phyloP scores from a whole-genome alignment of 2,797 vertebrate species.

The Perodicticus potto region DNA sequence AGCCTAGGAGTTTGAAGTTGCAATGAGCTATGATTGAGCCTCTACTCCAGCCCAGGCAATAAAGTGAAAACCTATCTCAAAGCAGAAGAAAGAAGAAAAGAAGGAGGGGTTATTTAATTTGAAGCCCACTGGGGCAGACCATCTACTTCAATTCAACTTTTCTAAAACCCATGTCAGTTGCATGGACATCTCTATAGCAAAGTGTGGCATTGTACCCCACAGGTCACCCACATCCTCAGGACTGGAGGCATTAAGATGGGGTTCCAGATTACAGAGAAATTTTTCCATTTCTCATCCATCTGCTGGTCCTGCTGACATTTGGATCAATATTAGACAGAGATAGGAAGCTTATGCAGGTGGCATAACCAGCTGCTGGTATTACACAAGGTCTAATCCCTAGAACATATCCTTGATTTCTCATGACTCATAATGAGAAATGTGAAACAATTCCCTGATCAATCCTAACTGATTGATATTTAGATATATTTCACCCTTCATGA shows the following conservation, averaged over 20 bases:
- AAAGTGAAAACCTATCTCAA: neutral
- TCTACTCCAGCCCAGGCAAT: neutral
- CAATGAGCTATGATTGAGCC: neutral
- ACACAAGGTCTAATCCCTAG: neutral
- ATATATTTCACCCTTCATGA: neutral
- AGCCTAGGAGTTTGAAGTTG: neutral
- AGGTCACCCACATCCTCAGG: neutral
- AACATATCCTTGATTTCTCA: neutral
- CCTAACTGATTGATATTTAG: neutral
- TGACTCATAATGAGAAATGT: neutral
- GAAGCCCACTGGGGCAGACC: neutral
- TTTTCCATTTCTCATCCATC: neutral
- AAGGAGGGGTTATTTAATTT: neutral
- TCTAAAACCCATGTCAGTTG: neutral
- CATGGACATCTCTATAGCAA: neutral
- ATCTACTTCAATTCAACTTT: neutral
- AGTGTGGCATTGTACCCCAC: neutral
- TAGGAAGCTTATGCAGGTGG: neutral
- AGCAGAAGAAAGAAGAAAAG: too few species aligned
- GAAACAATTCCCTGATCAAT: neutral
- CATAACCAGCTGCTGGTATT: neutral
- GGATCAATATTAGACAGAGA: neutral
- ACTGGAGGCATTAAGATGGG: neutral
- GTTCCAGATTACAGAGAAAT: too few species aligned
- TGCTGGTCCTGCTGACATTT: neutral